These are phyloP conservation scores for Brienomyrus longianalis DNA, from an alignment of 2,113 vertebrate species.

Conservation along the genomic window DNA sequence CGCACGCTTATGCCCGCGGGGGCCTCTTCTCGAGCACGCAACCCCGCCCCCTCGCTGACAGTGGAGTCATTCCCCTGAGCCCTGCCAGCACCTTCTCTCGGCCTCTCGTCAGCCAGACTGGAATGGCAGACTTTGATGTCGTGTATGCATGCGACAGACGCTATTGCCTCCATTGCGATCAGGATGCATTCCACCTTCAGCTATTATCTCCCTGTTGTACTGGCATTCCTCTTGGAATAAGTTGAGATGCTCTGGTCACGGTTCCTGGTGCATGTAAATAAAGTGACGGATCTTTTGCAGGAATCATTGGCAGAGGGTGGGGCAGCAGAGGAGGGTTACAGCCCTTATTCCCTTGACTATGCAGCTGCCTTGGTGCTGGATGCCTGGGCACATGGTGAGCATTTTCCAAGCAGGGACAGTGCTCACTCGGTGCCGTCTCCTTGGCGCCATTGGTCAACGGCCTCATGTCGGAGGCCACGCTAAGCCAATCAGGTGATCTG, in stretches of 20 bases:
- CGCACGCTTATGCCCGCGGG: neutral
- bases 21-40: neutral
- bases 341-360: slow-evolving; percentile 17
- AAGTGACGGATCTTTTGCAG: neutral
- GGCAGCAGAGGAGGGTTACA: slow-evolving; percentile 27
- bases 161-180: neutral
- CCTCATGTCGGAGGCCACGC: slow-evolving; percentile 31
- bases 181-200: neutral
- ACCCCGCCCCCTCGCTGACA: neutral
- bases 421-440: slow-evolving; percentile 20
- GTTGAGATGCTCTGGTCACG: neutral
- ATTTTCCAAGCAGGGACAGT: slow-evolving; percentile 1
- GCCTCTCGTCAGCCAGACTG: neutral
- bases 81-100: neutral
- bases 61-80: neutral
- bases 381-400: slow-evolving; percentile 4
- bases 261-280: neutral
- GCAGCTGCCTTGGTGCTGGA: slow-evolving; percentile 42
- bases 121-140: neutral
- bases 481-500: slow-evolving; percentile 42
- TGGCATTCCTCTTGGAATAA: neutral
- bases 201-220: neutral
- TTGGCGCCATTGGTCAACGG: slow-evolving; percentile 16
- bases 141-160: neutral
- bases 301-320: neutral